Evolutionary conservation across 2,888 invertebrate species (phyloP).

Genomic region (Marronus borbonicus): DNA sequence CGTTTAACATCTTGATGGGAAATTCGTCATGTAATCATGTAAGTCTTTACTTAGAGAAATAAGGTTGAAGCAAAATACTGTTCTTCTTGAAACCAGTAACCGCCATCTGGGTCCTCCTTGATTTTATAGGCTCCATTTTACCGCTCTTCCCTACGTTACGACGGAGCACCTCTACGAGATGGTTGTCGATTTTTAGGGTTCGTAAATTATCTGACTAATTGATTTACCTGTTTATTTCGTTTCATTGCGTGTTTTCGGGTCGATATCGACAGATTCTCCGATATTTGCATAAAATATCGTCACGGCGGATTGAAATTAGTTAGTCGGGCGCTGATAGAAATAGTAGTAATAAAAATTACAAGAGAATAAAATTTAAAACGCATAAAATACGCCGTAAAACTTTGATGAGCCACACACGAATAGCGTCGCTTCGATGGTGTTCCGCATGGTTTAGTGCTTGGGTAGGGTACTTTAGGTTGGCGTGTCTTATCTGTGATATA

Average conservation of each 20-base stretch:
- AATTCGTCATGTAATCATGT: too few species aligned
- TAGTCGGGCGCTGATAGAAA: conserved; percentile 26
- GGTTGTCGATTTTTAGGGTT: conserved; percentile 19
- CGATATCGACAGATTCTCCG: conserved; percentile 26
- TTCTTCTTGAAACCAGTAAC: too few species aligned
- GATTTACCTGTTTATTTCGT: conserved; percentile 53
- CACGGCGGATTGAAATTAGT: conserved; percentile 36
- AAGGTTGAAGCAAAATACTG: too few species aligned
- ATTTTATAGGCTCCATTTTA: background rate
- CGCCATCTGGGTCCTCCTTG: background rate
- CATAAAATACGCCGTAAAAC: conserved; percentile 42
- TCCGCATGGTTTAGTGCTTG: conserved; percentile 17
- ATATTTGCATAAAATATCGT: conserved; percentile 47
- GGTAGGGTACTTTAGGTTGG: conserved; percentile 23
- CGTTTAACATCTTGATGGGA: too few species aligned
- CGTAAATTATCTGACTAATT: conserved; percentile 56
- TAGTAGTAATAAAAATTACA: conserved; percentile 36
- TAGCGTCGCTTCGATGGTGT: conserved; percentile 7
- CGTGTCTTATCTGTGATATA: conserved; percentile 4
- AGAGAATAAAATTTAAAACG: conserved; percentile 41
- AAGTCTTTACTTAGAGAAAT: too few species aligned
- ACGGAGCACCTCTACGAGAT: background rate
- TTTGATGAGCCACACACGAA: conserved; percentile 36
- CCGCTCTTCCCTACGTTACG: background rate
- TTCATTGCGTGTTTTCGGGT: conserved; percentile 26